Evolutionary conservation across 2,113 vertebrate species (phyloP), one percentile per base, ranked within the genome.

Genomic region (Onychostruthus taczanowskii): DNA sequence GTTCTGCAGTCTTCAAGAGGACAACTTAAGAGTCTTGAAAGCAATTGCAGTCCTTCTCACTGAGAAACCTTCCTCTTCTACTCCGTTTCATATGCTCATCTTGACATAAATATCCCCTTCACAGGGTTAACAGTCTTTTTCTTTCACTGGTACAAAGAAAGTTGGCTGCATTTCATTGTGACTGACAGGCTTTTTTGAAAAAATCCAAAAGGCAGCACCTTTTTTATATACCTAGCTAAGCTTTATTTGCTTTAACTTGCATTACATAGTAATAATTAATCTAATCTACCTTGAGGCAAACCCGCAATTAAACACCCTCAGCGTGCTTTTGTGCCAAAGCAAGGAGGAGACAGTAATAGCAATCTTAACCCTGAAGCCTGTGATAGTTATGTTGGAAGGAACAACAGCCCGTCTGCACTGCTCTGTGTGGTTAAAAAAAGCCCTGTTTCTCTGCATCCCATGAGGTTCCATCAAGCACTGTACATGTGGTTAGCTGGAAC

Each of bases 401-500:
- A 97, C 92, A 91, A 92, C 89, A 97, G 98, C 96, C 97, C 50
- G 43, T 98, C 95, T 97, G 93, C 89, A 87, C 88, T 95, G 97
- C 81, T 98, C 94, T 96, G 96, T 97, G 93, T 97, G 94, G 96
- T 97, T 96, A 96, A 94, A 97, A 96, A 97, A 98, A 98, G 97
- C 91, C 97, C 97, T 91, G 46, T 93, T 98, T 97, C 96, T 98
- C 97, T 97, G 96, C 90, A 97, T 98, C 97, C 98, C 98, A 96
- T 96, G 94, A 94, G 88, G 97, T 98, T 98, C 98, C 98, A 97
- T 93, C 68, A 97, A 95, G 95, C 85, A 87, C 87, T 84, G 95
- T 96, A 98, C 97, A 98, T 86, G 96, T 95, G 98, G 98, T 99
- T 99, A 99, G 98, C 99, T 99, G 99, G 76, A 99, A 98, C 73